phyloP scores from a whole-genome alignment of 2,113 vertebrate genomes.

The rabbit (Oryctolagus cuniculus) region mOryCun1.1 NC_091436.1:122475501-122476000 shows the following conservation, averaged over 20 bases:
- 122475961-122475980: background rate
- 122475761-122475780: background rate
- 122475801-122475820: background rate
- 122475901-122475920: background rate
- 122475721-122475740: background rate
- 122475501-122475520: background rate
- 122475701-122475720: background rate
- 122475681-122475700: background rate
- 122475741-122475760: background rate
- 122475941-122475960: background rate
- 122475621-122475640: background rate
- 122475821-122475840: background rate
- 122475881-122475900: constrained; percentile 2
- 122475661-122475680: background rate
- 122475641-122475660: too few relatives aligned
- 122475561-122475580: background rate
- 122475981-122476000: background rate
- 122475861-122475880: background rate
- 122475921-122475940: background rate
- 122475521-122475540: background rate
- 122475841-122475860: background rate
- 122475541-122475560: background rate
- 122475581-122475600: background rate
- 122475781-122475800: background rate
- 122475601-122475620: background rate